Conservation (phyloP, 2,113 vertebrate genomes). For the Electrona antarctica region DNA sequence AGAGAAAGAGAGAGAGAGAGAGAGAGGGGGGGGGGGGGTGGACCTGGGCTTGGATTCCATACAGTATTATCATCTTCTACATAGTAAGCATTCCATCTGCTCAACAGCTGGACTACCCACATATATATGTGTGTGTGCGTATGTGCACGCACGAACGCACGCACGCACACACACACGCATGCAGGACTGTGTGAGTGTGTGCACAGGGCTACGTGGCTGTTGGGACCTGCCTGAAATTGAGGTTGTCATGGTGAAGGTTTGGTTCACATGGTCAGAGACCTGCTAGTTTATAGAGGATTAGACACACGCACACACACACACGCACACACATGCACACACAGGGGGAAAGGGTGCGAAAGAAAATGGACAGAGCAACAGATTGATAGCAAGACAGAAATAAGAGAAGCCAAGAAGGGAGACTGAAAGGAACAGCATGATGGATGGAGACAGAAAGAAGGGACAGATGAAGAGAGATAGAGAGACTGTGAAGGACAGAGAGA, state of each 20-base stretch:
- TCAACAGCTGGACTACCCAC: conserved; percentile 64
- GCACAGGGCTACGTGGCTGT: conserved; percentile 30
- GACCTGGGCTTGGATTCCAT: conserved; percentile 58
- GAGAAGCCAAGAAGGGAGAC: background rate
- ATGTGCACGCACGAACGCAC: conserved; percentile 32
- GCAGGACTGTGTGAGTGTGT: conserved; percentile 38
- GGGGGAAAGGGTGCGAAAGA: conserved; percentile 18
- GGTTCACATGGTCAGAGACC: conserved; percentile 65
- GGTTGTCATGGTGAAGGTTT: conserved; percentile 71
- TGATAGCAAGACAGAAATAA: conserved; percentile 16
- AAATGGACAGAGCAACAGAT: conserved; percentile 9
- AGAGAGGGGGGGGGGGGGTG: conserved; percentile 36
- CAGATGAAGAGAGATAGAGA: conserved; percentile 20
- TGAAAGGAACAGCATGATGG: conserved; percentile 2
- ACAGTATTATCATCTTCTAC: conserved; percentile 65
- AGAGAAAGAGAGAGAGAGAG: conserved; percentile 38
- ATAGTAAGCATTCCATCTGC: conserved; percentile 75
- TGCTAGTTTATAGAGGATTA: conserved; percentile 51
- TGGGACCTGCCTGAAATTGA: conserved; percentile 63
- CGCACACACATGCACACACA: too few relatives aligned
- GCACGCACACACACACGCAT: conserved; percentile 20
- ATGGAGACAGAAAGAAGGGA: background rate
- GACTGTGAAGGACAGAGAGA: conserved; percentile 29
- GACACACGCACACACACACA: background rate
- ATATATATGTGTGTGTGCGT: conserved; percentile 38